Evolutionary conservation across 2,113 vertebrate species (phyloP), one percentile per base, ranked within the genome.

Genomic region (Passerina amoena): DNA sequence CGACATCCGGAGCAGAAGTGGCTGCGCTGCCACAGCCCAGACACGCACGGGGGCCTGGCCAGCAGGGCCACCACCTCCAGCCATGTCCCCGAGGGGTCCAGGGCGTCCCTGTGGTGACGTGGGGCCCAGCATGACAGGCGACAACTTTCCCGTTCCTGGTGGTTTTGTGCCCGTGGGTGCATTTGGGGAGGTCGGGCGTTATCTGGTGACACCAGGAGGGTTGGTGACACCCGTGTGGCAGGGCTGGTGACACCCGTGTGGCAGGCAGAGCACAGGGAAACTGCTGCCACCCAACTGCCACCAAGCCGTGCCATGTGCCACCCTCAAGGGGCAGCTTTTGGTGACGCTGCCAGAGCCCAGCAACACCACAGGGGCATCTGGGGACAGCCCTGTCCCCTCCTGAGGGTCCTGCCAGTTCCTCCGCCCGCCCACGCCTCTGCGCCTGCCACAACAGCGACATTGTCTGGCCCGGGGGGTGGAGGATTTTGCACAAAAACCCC

Each of bases 161-260:
- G 65, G 12, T 27, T 87, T 38, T 14, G 23, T 9, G 0, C 33
- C 25, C 6, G 0, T 0, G 9, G 48, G 0, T 10, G 38, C 3
- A 0, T 11, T 64, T 0, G 5, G 66, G 48, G 2, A 0, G 6
- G 18, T 13, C 30, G 0, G 15, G 12, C 45, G 0, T 2, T 4
- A 1, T 42, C n/a, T 5, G 91, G 77, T 61, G 87, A 6, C 73
- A 71, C 33, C 57, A 1, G 3, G 3, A 2, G 47, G 60, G 47
- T 20, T 9, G 90, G 75, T 28, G 85, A 14, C 82, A 30, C 35
- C 28, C 27, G 0, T 0, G 30, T 57, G 92, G 68, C 72, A 20
- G 48, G 15, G 47, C 19, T 14, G 90, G 75, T 31, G 82, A 14
- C 82, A 30, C 35, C 25, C 27, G 0, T 0, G 30, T 53, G 89